These are phyloP conservation scores for Leptinotarsa juncta DNA, from an alignment of 2,888 invertebrate species.

Conservation along the genomic window DNA sequence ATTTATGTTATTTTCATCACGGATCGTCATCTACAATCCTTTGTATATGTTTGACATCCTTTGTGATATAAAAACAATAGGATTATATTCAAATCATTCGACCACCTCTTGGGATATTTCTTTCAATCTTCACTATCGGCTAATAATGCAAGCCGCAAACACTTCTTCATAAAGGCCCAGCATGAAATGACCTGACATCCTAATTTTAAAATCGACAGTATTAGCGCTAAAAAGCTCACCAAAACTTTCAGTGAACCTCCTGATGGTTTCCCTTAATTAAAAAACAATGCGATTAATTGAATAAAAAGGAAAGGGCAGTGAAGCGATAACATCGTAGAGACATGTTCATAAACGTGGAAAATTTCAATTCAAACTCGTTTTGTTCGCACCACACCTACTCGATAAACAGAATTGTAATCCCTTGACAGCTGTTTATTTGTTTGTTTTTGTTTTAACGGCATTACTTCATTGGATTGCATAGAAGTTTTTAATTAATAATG, in stretches of 20 bases:
- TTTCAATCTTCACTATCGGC: not conserved
- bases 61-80: not conserved
- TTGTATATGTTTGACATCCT: not conserved
- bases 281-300: constrained; percentile 37
- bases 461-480: constrained; percentile 39
- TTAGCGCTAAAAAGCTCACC: constrained; percentile 47
- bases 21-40: no score
- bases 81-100: constrained; percentile 8
- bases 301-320: constrained; percentile 41
- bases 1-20: no score
- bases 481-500: constrained; percentile 43
- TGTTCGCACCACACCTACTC: constrained; percentile 48
- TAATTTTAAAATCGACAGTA: not conserved
- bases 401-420: constrained; percentile 49
- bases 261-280: constrained; percentile 40
- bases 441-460: constrained; percentile 43
- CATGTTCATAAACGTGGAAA: constrained; percentile 57
- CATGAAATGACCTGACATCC: constrained; percentile 5
- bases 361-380: constrained; percentile 49
- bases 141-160: constrained; percentile 19
- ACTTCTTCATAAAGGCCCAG: constrained; percentile 12
- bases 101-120: constrained; percentile 8
- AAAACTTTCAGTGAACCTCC: constrained; percentile 46
- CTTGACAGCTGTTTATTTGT: constrained; percentile 51
- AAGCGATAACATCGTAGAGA: constrained; percentile 55